phyloP scores from a whole-genome alignment of 2,888 invertebrate species.

The Xanthia icteritia region DNA sequence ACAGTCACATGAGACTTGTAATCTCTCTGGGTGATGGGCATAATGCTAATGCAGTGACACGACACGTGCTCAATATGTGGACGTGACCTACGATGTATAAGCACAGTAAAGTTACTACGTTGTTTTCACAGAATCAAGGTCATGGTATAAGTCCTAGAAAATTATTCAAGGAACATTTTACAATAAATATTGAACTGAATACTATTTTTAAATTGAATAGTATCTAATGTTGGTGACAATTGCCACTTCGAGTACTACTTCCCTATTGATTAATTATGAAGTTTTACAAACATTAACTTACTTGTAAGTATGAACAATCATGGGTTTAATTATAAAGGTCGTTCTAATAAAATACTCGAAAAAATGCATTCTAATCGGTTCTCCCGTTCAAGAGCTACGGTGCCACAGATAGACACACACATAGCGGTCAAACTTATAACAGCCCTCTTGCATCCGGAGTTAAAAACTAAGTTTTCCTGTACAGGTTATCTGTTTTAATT shows the following conservation, averaged over 20 bases:
- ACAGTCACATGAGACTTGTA: neutral
- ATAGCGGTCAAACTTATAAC: no score
- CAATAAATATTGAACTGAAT: slow-evolving; percentile 43
- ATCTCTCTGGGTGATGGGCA: neutral
- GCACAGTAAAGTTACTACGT: neutral
- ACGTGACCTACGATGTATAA: slow-evolving; percentile 24
- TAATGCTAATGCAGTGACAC: neutral
- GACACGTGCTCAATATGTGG: neutral
- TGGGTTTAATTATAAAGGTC: neutral
- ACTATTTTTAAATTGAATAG: slow-evolving; percentile 42
- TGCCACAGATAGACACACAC: no score
- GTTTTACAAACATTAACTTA: slow-evolving; percentile 23
- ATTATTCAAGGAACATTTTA: slow-evolving; percentile 11
- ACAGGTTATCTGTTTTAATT: slow-evolving; percentile 2
- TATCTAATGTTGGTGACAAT: slow-evolving; percentile 11
- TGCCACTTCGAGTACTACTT: slow-evolving; percentile 44
- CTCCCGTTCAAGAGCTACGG: no score
- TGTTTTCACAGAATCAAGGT: slow-evolving; percentile 3
- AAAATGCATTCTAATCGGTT: no score
- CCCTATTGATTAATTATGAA: slow-evolving; percentile 32
- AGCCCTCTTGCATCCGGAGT: no score
- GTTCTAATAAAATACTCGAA: neutral
- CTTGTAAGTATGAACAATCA: slow-evolving; percentile 24
- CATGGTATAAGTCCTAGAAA: neutral
- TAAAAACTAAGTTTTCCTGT: no score